phyloP scores from a whole-genome alignment of 2,888 invertebrate genomes.

The Ryuthela nishihirai region DNA sequence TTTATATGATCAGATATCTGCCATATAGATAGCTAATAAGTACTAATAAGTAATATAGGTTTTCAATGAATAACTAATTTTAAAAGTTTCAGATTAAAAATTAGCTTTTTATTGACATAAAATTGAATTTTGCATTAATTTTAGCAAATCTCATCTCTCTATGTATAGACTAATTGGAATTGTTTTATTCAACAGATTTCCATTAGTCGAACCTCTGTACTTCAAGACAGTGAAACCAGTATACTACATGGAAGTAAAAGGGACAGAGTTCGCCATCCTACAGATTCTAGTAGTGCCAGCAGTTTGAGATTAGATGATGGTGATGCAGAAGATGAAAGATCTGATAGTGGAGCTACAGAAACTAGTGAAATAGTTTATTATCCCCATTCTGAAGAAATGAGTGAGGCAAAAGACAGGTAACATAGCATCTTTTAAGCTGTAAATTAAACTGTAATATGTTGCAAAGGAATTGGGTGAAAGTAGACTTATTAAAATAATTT shows the following conservation, averaged over 20 bases:
- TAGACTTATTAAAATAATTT: background rate
- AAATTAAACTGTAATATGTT: too few relatives aligned
- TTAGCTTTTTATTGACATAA: too few relatives aligned
- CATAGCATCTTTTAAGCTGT: background rate
- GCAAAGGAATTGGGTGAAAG: background rate
- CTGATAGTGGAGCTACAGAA: slow-evolving; percentile 60
- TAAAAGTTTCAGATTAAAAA: too few relatives aligned
- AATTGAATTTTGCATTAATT: too few relatives aligned
- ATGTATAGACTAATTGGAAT: too few relatives aligned
- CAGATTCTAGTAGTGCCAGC: slow-evolving; percentile 42
- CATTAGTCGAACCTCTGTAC: slow-evolving; percentile 9
- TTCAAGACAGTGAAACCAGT: too few relatives aligned
- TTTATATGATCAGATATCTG: too few relatives aligned
- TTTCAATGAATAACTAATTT: too few relatives aligned
- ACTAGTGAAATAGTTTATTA: slow-evolving; percentile 65
- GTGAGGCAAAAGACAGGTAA: slow-evolving; percentile 39
- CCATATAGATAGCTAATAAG: too few relatives aligned
- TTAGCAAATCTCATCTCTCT: too few relatives aligned
- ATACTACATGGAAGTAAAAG: too few relatives aligned
- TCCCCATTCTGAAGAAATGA: slow-evolving; percentile 56
- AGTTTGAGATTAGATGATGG: slow-evolving; percentile 37
- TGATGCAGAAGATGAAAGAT: slow-evolving; percentile 40
- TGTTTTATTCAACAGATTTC: slow-evolving; percentile 11
- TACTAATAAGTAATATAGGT: too few relatives aligned
- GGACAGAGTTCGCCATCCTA: slow-evolving; percentile 30